These are phyloP conservation scores for Peucedramus taeniatus DNA, from an alignment of 2,113 vertebrate genomes.

Conservation along the genomic window DNA sequence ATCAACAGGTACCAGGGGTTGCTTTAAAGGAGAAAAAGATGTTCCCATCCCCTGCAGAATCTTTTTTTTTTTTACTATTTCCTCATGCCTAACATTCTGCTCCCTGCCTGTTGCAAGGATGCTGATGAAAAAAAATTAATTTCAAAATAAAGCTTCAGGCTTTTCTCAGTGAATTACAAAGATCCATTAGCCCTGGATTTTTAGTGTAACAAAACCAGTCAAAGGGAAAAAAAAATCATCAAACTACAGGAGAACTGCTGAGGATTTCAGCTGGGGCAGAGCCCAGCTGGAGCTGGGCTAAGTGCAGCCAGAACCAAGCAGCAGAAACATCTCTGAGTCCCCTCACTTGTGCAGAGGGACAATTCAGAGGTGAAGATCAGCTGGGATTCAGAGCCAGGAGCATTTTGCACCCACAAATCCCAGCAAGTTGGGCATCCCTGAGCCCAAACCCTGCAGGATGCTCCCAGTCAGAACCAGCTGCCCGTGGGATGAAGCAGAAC, in stretches of 20 bases:
- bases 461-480: neutral
- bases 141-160: neutral
- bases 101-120: neutral
- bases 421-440: neutral
- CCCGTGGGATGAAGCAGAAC: neutral
- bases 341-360: rapidly evolving
- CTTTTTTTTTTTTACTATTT: neutral
- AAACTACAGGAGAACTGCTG: neutral
- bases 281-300: neutral
- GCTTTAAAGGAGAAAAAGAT: neutral
- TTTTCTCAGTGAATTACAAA: neutral
- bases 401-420: neutral
- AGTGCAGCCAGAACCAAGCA: neutral
- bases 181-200: neutral
- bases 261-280: neutral
- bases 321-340: rapidly evolving
- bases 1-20: neutral
- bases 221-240: neutral
- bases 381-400: neutral
- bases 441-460: neutral
- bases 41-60: neutral
- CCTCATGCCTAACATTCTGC: neutral
- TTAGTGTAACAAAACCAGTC: neutral
- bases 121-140: neutral
- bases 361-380: neutral